Percentiles rank a stretch among this genome's conserved stretches.
These are phyloP conservation scores for Euleptes europaea DNA, from an alignment of 2,113 vertebrate genomes.

Conservation along the genomic window DNA sequence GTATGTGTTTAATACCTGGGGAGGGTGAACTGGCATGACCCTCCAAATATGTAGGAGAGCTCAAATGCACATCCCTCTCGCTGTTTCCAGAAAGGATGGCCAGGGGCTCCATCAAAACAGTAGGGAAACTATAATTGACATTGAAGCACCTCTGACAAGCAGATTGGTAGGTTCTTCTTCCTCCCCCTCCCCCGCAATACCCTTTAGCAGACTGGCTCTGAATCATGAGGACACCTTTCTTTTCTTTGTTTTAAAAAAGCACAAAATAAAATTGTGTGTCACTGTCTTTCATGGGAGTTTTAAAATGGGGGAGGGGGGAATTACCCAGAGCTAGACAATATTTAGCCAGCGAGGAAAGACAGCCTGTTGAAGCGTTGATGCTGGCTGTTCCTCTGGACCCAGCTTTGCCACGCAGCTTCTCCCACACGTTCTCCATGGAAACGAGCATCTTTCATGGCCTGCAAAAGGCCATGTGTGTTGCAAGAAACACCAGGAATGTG, in stretches of 20 bases:
- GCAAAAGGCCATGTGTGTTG: conserved; percentile 35
- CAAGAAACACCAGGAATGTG: neutral
- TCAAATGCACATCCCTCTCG: too few relatives aligned
- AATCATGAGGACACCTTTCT: neutral
- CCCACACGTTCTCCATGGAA: conserved; percentile 66
- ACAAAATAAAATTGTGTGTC: neutral
- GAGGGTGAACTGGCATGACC: too few relatives aligned
- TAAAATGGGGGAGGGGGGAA: neutral
- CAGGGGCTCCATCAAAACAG: too few relatives aligned
- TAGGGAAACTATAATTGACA: too few relatives aligned
- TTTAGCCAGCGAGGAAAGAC: conserved; percentile 2
- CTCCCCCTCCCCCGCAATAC: neutral
- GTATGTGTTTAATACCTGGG: too few relatives aligned
- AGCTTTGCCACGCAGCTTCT: conserved; percentile 42
- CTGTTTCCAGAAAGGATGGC: too few relatives aligned
- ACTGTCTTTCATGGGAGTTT: too few relatives aligned
- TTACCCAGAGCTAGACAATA: neutral
- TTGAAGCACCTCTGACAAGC: neutral
- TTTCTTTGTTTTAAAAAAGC: too few relatives aligned
- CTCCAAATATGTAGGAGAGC: too few relatives aligned
- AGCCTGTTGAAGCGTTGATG: neutral
- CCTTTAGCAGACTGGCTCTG: neutral
- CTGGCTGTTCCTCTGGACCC: conserved; percentile 40
- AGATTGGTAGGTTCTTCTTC: too few relatives aligned
- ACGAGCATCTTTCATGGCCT: conserved; percentile 54